Evolutionary conservation across 30 jellyfish, hydroid and myxozoan species (phyloP).

Genomic region (Aurelia aurita complex sp. Pacific): DNA sequence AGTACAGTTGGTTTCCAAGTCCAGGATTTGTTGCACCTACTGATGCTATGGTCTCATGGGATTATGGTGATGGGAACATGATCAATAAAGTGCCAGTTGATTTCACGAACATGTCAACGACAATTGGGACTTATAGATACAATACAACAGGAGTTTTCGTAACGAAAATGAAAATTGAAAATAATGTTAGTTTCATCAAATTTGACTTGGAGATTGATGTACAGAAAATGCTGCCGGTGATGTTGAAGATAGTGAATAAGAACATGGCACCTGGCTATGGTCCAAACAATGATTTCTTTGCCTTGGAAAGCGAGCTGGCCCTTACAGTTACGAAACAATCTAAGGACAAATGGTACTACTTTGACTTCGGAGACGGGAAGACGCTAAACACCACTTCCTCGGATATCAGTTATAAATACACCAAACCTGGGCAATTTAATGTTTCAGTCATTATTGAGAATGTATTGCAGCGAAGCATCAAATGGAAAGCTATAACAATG

Average conservation of each 20-base stretch:
- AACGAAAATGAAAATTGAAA: slow-evolving; percentile 50
- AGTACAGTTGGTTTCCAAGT: slow-evolving; percentile 53
- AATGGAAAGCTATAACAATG: slow-evolving; percentile 32
- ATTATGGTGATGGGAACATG: slow-evolving; percentile 90
- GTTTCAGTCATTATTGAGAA: slow-evolving; percentile 63
- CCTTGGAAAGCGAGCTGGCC: slow-evolving; percentile 51
- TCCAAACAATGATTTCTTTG: slow-evolving; percentile 34
- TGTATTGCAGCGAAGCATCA: slow-evolving; percentile 40
- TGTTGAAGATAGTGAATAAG: slow-evolving; percentile 15
- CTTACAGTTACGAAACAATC: slow-evolving; percentile 76
- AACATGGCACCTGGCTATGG: slow-evolving; percentile 64
- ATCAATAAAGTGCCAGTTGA: slow-evolving; percentile 26
- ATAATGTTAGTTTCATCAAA: slow-evolving; percentile 74
- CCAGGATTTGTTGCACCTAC: slow-evolving; percentile 78
- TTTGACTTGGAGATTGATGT: slow-evolving; percentile 69
- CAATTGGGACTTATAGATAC: slow-evolving; percentile 47
- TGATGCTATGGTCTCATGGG: slow-evolving; percentile 83
- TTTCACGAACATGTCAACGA: slow-evolving; percentile 21
- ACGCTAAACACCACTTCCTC: slow-evolving; percentile 25
- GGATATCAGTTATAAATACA: slow-evolving; percentile 22
- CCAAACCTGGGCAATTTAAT: slow-evolving; percentile 70
- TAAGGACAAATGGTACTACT: slow-evolving; percentile 70
- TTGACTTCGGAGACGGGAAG: slow-evolving; percentile 69
- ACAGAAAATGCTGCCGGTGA: slow-evolving; percentile 72
- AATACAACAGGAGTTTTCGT: slow-evolving; percentile 60